phyloP scores from a whole-genome alignment of 2,797 vertebrate genomes.

The Phataginus tetradactyla region DNA sequence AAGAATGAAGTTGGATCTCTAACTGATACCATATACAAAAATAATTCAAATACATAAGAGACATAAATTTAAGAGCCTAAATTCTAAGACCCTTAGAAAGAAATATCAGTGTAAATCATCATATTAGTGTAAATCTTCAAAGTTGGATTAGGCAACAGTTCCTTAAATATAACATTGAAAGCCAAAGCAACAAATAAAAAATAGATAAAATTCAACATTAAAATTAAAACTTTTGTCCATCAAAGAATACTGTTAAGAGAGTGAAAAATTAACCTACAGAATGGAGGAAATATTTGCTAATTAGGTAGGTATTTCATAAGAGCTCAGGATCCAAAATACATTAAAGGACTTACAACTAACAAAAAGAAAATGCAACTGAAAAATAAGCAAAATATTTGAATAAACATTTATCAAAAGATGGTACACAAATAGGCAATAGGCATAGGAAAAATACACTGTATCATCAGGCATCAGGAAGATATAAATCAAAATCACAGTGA shows the following conservation, averaged over 20 bases:
- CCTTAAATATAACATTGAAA: neutral
- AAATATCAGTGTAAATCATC: neutral
- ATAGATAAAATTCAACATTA: neutral
- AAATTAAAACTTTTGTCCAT: neutral
- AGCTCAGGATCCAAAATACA: neutral
- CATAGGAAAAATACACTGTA: neutral
- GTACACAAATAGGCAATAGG: neutral
- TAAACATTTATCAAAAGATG: neutral
- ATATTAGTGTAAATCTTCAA: neutral
- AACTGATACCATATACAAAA: neutral
- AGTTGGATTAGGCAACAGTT: neutral
- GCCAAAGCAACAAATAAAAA: neutral
- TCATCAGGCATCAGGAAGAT: neutral
- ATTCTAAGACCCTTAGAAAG: neutral
- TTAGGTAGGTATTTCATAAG: neutral
- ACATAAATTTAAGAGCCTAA: neutral
- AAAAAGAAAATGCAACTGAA: neutral
- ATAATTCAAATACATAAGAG: neutral
- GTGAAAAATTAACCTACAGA: neutral
- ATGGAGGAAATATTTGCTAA: neutral
- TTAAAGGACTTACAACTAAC: neutral
- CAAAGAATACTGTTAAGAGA: neutral
- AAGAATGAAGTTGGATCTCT: neutral
- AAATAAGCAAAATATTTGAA: neutral
- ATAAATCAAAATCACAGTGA: neutral